These are phyloP conservation scores for Sebastes hopkinsi DNA, from an alignment of 2,797 vertebrate species.

Conservation along the genomic window DNA sequence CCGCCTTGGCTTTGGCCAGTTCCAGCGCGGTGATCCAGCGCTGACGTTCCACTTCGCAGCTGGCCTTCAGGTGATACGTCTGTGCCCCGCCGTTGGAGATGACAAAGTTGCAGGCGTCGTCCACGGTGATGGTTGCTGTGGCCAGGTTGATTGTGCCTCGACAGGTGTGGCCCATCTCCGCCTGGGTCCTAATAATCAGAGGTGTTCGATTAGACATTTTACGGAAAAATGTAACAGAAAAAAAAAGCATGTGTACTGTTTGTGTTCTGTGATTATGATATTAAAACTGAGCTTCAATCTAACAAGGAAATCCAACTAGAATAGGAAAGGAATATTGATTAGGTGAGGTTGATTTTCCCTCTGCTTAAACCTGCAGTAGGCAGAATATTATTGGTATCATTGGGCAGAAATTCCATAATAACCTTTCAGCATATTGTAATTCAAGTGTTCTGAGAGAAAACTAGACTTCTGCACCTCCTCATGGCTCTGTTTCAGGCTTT, in stretches of 20 bases:
- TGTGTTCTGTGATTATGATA: not conserved
- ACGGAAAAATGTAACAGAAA: not conserved
- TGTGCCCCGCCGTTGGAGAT: conserved; percentile 96
- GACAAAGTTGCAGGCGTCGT: conserved; percentile 99
- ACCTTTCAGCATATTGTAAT: too few species aligned
- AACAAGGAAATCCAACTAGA: not conserved
- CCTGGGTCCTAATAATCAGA: conserved; percentile 88
- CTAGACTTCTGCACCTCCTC: too few species aligned
- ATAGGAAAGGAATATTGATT: not conserved
- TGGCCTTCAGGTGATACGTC: conserved; percentile 98
- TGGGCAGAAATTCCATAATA: too few species aligned
- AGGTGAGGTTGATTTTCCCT: not conserved
- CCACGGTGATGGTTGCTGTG: conserved; percentile 94
- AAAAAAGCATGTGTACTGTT: not conserved
- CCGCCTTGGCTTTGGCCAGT: conserved; percentile 95
- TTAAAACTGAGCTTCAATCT: not conserved
- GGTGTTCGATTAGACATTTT: not conserved
- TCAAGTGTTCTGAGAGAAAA: too few species aligned
- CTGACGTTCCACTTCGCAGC: conserved; percentile 95
- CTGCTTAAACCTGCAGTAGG: not conserved
- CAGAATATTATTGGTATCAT: too few species aligned
- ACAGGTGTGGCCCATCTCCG: conserved; percentile 98
- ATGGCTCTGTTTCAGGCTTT: too few species aligned
- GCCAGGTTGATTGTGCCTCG: conserved; percentile 97
- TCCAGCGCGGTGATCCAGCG: conserved; percentile 97